Base-by-base conservation (phyloP, 2,797 vertebrate genomes). In the Rhodeus uyekii region DNA sequence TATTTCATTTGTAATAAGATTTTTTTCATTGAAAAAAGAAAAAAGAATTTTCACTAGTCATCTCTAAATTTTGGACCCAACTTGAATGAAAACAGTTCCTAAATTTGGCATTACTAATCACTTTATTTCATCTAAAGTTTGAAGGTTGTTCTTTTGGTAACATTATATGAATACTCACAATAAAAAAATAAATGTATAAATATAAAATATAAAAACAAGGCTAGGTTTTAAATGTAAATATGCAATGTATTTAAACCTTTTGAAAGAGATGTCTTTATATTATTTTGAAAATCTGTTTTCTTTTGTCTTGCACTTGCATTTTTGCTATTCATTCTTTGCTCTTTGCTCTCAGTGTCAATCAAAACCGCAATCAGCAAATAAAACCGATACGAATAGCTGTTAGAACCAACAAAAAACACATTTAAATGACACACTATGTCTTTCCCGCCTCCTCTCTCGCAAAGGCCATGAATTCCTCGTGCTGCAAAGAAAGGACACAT, bases 401-500 rank as follows among this genome's bases (percentile, higher is more conserved):
- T 83, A 65, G 36, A 29, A 42, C 73, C 74, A 55, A 81, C 73
- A 42, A 80, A 77, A 84, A 76, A 80, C 73, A 68, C 61, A 55
- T 88, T 84, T 80, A 84, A 78, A 71, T 64, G 61, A 75, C n/a
- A n/a, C n/a, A n/a, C 83, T 83, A 50, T 46, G 73, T 67, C 74
- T 83, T 82, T 85, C 72, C 81, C 73, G 61, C 76, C 78, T 80
- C 80, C 64, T 79, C 86, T 85, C 84, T 79, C 39, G 61, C 46
- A 83, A 85, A 86, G 83, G 77, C 81, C 83, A 76, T 85, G 83
- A 87, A 86, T 87, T 89, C 76, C 79, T 74, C 78, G 50, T 86
- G 83, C 76, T 80, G 83, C 77, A 85, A 86, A 85, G 83, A 83
- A 86, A 85, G 83, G 85, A 69, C 83, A 83, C 86, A 87, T 81